These are phyloP conservation scores for Sinelater perroti DNA, from an alignment of 2,888 invertebrate species.

Conservation along the genomic window DNA sequence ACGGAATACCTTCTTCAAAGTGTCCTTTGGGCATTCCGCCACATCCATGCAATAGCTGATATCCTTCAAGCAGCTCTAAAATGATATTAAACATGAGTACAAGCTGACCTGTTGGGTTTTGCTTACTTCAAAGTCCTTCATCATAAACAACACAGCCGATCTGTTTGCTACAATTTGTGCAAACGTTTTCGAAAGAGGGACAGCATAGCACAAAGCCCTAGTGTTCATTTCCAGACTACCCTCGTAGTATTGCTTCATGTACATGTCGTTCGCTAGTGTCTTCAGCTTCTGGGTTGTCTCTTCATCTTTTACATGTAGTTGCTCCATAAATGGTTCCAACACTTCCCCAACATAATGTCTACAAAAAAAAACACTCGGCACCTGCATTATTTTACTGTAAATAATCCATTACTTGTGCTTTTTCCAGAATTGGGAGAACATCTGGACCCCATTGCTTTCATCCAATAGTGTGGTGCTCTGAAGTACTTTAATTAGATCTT, in stretches of 20 bases:
- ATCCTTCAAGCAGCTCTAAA: conserved; percentile 71
- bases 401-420: too few species aligned
- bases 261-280: too few species aligned
- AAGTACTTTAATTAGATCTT: too few species aligned
- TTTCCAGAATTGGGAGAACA: too few species aligned
- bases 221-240: conserved; percentile 68
- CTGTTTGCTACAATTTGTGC: conserved; percentile 73
- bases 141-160: conserved; percentile 71
- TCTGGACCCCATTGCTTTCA: too few species aligned
- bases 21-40: conserved; percentile 69
- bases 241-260: conserved; percentile 62
- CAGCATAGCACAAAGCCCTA: conserved; percentile 69
- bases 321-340: neutral
- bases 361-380: neutral
- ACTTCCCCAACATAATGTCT: neutral
- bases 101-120: neutral
- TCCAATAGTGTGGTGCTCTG: too few species aligned
- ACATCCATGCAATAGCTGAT: conserved; percentile 67
- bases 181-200: conserved; percentile 65
- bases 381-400: too few species aligned
- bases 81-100: conserved; percentile 23
- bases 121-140: conserved; percentile 68
- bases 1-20: conserved; percentile 71
- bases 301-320: conserved; percentile 11
- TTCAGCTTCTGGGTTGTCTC: too few species aligned